A percentile compares a stretch with the other conserved stretches of the same genome.
These are phyloP conservation scores for Apomyelois bistriatella DNA, from an alignment of 2,888 invertebrate species.

Conservation along the genomic window DNA sequence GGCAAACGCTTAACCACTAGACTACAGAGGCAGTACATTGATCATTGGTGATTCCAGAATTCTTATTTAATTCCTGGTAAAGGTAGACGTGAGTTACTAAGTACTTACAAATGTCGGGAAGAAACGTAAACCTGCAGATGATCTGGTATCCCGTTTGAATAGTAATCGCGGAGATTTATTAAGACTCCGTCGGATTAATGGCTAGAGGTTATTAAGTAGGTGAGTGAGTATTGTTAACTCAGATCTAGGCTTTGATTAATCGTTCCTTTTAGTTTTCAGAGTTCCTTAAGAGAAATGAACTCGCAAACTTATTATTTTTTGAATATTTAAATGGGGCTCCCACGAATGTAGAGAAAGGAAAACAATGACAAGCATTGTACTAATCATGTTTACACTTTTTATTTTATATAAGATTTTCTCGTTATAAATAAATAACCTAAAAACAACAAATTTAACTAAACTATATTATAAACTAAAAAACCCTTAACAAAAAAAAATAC, in stretches of 20 bases:
- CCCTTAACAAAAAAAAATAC: no score
- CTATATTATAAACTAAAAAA: no score
- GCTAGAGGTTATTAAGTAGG: background rate
- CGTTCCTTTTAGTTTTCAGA: background rate
- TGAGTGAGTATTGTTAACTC: background rate
- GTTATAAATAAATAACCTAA: no score
- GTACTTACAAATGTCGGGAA: slow-evolving; percentile 8
- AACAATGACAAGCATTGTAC: no score
- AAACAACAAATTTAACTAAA: no score
- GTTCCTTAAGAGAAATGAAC: background rate
- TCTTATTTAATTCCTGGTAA: background rate
- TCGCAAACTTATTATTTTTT: no score
- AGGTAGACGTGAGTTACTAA: background rate
- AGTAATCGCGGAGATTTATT: slow-evolving; percentile 2
- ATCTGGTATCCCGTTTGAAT: background rate
- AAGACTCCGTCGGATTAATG: slow-evolving; percentile 20
- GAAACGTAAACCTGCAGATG: slow-evolving; percentile 11
- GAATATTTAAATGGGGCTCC: no score
- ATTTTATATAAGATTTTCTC: no score
- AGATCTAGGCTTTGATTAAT: background rate
- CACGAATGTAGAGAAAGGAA: no score
- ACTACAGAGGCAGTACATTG: background rate
- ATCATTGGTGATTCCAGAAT: background rate
- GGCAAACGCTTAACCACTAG: no score
- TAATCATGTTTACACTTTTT: no score